These are phyloP conservation scores for Peromyscus maniculatus DNA, from an alignment of 2,113 vertebrate species.

Conservation along the genomic window DNA sequence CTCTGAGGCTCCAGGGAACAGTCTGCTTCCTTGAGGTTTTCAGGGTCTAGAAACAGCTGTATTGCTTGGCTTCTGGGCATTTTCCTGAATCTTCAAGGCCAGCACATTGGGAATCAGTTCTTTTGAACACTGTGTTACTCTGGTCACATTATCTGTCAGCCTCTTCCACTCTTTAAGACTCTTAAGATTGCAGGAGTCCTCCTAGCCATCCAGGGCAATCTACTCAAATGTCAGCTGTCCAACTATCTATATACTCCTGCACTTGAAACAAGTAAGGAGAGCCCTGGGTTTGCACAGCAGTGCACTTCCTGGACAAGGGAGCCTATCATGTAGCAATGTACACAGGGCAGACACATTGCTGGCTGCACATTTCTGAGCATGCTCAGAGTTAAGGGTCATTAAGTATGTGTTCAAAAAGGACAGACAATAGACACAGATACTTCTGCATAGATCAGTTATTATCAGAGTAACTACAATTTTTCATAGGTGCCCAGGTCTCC, in stretches of 20 bases:
- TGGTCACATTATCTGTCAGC: not conserved
- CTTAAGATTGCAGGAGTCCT: not conserved
- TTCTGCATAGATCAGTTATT: not conserved
- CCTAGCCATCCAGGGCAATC: not conserved
- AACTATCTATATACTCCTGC: not conserved
- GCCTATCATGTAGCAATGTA: not conserved
- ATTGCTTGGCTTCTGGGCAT: not conserved
- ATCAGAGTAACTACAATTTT: not conserved
- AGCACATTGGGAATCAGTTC: not conserved
- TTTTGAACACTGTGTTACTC: too few relatives aligned
- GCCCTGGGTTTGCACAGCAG: not conserved
- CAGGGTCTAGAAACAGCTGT: not conserved
- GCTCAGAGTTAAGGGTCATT: not conserved
- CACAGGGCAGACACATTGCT: not conserved
- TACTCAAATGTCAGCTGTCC: not conserved
- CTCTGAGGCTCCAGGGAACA: not conserved
- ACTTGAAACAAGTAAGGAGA: not conserved
- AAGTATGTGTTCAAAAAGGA: not conserved
- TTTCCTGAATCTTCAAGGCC: not conserved
- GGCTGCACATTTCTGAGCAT: not conserved
- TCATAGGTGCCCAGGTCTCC: not conserved
- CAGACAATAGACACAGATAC: not conserved
- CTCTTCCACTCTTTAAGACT: not conserved
- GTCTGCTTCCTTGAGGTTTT: not conserved
- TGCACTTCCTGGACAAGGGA: not conserved